Conservation (phyloP, 2,888 invertebrate genomes). For the Apoderus coryli region DNA sequence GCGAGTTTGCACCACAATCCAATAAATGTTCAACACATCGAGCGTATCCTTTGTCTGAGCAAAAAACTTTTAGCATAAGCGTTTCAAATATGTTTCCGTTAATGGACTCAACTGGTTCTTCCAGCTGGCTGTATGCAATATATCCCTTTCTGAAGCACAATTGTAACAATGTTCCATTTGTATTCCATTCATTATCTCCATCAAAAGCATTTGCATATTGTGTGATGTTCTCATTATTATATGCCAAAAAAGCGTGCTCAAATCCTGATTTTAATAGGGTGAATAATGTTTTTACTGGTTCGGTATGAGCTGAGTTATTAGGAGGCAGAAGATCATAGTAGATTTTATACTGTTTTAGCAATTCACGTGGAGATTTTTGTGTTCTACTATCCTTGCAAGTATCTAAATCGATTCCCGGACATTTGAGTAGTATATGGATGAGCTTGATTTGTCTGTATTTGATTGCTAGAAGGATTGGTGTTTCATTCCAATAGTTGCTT, state of each 20-base stretch:
- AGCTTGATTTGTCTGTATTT: conserved; percentile 15
- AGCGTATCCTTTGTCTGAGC: conserved; percentile 16
- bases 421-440: conserved; percentile 14
- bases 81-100: conserved; percentile 16
- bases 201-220: conserved; percentile 16
- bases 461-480: conserved; percentile 20
- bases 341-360: conserved; percentile 17
- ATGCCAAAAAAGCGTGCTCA: conserved; percentile 18
- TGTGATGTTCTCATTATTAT: conserved; percentile 17
- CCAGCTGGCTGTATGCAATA: conserved; percentile 18
- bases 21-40: conserved; percentile 19
- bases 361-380: conserved; percentile 17
- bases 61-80: conserved; percentile 18
- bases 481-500: conserved; percentile 21
- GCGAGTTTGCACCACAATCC: conserved; percentile 19
- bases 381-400: conserved; percentile 14
- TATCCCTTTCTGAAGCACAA: conserved; percentile 20
- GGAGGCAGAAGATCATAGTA: too few species aligned
- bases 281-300: conserved; percentile 16
- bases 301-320: conserved; percentile 9
- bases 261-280: conserved; percentile 18
- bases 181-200: conserved; percentile 13
- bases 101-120: too few species aligned
- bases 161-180: conserved; percentile 19
- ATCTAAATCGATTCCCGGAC: conserved; percentile 17